Evolutionary conservation across 2,797 vertebrate species (phyloP).

Genomic region (Sebastiscus albofasciatus): DNA sequence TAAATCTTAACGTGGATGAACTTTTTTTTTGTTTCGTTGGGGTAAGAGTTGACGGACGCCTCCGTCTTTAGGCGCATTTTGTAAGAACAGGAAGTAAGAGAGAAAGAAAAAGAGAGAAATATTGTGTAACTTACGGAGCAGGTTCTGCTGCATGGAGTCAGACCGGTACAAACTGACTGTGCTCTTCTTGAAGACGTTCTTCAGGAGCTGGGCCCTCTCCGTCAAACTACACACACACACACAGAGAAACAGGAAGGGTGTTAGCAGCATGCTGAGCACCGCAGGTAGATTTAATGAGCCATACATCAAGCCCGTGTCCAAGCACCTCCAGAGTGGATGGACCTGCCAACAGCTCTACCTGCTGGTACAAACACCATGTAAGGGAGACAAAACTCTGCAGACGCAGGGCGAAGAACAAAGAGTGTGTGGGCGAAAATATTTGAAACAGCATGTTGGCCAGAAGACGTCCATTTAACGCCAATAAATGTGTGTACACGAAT

Average conservation of each 20-base stretch:
- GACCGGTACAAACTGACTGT: conserved; percentile 94
- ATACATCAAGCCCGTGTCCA: conserved; percentile 58
- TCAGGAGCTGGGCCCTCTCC: conserved; percentile 95
- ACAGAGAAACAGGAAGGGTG: conserved; percentile 45
- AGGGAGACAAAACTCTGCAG: conserved; percentile 31
- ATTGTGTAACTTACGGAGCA: conserved; percentile 92
- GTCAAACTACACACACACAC: conserved; percentile 86
- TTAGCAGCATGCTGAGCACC: conserved; percentile 66
- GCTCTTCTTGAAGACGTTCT: conserved; percentile 99
- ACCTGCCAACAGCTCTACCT: conserved; percentile 64
- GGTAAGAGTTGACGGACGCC: background rate
- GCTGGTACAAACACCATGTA: conserved; percentile 50
- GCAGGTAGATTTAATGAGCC: conserved; percentile 70
- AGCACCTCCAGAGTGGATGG: conserved; percentile 44
- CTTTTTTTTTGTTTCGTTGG: background rate
- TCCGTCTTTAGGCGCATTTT: background rate
- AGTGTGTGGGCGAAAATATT: conserved; percentile 19
- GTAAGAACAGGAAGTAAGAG: background rate
- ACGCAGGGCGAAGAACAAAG: conserved; percentile 1
- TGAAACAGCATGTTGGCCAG: conserved; percentile 11
- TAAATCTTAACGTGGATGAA: conserved; percentile 10
- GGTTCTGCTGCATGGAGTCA: conserved; percentile 95
- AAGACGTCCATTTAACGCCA: conserved; percentile 12
- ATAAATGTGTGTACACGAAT: background rate
- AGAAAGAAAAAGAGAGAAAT: background rate